Conservation (phyloP, 1,140 invertebrate species). For the Drosophila navojoa region DNA sequence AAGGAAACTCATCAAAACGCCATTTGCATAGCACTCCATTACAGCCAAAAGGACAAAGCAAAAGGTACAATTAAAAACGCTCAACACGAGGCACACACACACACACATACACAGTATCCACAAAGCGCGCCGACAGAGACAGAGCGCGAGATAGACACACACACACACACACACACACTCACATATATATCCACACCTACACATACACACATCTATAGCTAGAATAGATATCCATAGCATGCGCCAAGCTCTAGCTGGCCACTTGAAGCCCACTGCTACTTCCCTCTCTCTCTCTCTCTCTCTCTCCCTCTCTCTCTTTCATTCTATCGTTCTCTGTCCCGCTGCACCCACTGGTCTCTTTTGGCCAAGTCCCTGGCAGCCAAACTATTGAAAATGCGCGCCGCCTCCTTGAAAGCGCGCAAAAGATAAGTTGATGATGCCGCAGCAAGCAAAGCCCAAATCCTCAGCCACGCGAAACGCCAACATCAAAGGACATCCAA, state of each 20-base stretch:
- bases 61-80: constrained; percentile 77
- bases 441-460: constrained; percentile 15
- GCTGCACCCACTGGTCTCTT: not conserved
- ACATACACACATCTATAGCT: constrained; percentile 1
- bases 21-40: constrained; percentile 82
- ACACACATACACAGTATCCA: constrained; percentile 5
- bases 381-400: constrained; percentile 43
- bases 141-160: constrained; percentile 3
- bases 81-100: constrained; percentile 38
- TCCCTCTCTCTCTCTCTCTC: not conserved
- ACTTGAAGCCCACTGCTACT: constrained; percentile 45
- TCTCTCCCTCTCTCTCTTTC: not conserved
- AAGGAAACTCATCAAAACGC: constrained; percentile 82
- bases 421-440: constrained; percentile 14
- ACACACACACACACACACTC: not conserved
- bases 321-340: not conserved
- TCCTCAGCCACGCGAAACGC: constrained; percentile 24
- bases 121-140: constrained; percentile 3
- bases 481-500: constrained; percentile 62
- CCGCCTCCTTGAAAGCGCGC: constrained; percentile 39
- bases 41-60: constrained; percentile 79
- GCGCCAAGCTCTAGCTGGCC: constrained; percentile 40
- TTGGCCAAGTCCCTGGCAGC: constrained; percentile 31
- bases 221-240: constrained; percentile 5
- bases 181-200: too few relatives aligned